Percentiles rank a stretch among this genome's conserved stretches.
Conservation (phyloP, 2,888 invertebrate genomes). For the Pachycephus smyrnensis region DNA sequence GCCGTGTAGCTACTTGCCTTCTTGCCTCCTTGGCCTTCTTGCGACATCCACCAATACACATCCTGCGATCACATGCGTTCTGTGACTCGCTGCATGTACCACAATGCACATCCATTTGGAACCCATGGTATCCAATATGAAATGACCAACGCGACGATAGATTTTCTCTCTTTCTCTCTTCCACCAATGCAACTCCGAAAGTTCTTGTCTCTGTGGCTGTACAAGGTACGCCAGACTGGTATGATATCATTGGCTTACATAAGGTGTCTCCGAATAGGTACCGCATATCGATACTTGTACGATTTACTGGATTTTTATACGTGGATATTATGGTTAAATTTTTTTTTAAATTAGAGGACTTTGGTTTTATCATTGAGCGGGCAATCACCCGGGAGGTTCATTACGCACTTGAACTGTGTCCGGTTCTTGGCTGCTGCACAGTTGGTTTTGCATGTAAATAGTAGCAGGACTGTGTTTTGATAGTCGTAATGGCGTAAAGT, state of each 20-base stretch:
- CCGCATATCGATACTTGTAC: neutral
- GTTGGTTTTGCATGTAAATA: neutral
- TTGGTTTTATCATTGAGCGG: neutral
- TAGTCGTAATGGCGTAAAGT: neutral
- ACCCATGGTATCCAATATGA: slow-evolving; percentile 35
- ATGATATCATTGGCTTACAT: neutral
- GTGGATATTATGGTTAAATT: neutral
- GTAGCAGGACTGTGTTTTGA: neutral
- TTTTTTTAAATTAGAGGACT: neutral
- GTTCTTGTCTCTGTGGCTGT: slow-evolving; percentile 39
- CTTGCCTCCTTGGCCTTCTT: slow-evolving; percentile 50
- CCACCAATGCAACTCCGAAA: slow-evolving; percentile 39
- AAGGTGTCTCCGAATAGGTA: neutral
- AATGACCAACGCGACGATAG: slow-evolving; percentile 42
- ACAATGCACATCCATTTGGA: slow-evolving; percentile 34
- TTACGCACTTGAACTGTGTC: neutral
- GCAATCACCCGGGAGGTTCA: neutral
- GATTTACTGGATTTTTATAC: neutral
- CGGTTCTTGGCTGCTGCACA: neutral
- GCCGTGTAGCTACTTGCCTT: slow-evolving; percentile 55
- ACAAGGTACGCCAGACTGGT: neutral
- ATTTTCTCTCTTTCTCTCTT: neutral
- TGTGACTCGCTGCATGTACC: slow-evolving; percentile 30
- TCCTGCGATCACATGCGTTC: slow-evolving; percentile 22
- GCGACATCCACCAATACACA: slow-evolving; percentile 35